Base-by-base conservation (phyloP, 2,113 vertebrate genomes). In the Acrocephalus kingi region DNA sequence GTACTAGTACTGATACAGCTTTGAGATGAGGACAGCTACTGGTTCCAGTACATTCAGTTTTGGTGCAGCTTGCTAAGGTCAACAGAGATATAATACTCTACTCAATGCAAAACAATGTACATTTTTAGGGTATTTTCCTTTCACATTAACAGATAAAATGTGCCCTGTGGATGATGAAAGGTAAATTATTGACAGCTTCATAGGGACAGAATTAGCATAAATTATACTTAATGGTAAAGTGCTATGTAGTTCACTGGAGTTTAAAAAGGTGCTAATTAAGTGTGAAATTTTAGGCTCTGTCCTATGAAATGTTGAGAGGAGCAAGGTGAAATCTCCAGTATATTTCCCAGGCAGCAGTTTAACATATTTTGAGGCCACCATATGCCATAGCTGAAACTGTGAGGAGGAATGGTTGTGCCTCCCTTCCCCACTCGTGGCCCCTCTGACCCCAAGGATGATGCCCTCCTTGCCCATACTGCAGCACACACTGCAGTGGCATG, bases 341-440 rank as follows among this genome's bases (percentile, higher is more conserved):
- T 39, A 73, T 37, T 43, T 90, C n/a, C 8, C 9, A 89, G 23
- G 59, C 23, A 94, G 41, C 15, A 66, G 31, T 54, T n/a, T 30
- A 49, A 68, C 2, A 0, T 13, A 45, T 20, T 88, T 69, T 68
- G 58, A 5, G 54, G n/a, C 27, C 27, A 71, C 20, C 0, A 0
- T 21, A 63, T 7, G 51, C 16, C 25, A 49, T 0, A 90, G 51
- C 45, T 56, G 27, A 75, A 68, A 39, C 6, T 22, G 22, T 11
- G 11, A 39, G 52, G 20, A 55, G 22, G 62, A 62, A 58, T 2
- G 2, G 17, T 11, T 49, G 35, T 56, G 19, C 24, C 19, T 75
- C 28, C n/a, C 10, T 74, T 76, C 20, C 27, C 10, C 1, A 6
- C 37, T 54, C 0, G 0, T 8, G 21, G 25, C 31, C 51, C 6